Base-by-base conservation (phyloP, 2,113 vertebrate genomes). In the Tichodroma muraria region DNA sequence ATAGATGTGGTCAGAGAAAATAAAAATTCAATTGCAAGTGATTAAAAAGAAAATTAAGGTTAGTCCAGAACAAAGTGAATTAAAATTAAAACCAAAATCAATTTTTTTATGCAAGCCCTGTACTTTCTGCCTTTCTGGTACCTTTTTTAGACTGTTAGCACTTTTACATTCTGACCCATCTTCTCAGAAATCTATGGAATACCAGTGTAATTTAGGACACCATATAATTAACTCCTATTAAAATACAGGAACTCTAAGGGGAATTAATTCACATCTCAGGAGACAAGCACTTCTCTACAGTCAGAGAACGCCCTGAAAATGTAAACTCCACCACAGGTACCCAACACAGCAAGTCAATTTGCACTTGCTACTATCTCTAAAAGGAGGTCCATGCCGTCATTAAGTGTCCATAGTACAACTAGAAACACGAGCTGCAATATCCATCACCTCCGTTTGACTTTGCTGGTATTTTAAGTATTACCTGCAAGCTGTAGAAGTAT, bases 171-270 rank as follows among this genome's bases (percentile, higher is more conserved):
- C 54, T 82, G 78, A 94, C 61, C 57, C 42, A 78, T 30, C 70
- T 70, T 82, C 50, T 70, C 18, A 54, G 31, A 69, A 85, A 71
- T 21, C 31, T 73, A 30, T 24, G 35, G 25, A 89, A 79, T 40
- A 49, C 11, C 57, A 65, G 21, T 3, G 6, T 57, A 91, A 94
- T 82, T 88, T 54, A 95, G 89, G 73, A 27, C 70, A 88, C 59
- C 40, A 72, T 44, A 92, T 69, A 90, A 96, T 96, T 95, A 92
- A 87, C 40, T 88, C 37, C 45, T 80, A 85, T 72, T 92, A 57
- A 56, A 79, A 92, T 50, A 69, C 17, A 85, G 63, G 42, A 89
- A 71, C 30, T 77, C 50, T 85, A 80, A 61, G 9, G 54, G 45
- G 84, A 82, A 88, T 80, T 81, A 28, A 89, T 88, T 94, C 49